Evolutionary conservation across 2,113 vertebrate genomes (phyloP), one percentile per base, ranked within the genome.

Genomic region (Petrocephalus zakoni): DNA sequence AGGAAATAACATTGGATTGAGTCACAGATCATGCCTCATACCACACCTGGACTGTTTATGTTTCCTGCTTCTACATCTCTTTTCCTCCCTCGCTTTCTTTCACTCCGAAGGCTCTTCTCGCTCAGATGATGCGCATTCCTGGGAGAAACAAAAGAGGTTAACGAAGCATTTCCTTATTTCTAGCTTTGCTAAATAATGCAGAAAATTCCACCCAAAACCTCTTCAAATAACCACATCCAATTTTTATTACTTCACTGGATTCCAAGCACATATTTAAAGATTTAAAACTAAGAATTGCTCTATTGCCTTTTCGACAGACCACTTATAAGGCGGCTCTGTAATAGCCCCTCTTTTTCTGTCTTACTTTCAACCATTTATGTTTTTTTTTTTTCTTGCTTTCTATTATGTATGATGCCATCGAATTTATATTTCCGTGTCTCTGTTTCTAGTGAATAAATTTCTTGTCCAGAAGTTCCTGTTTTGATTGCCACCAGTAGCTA

Each of bases 1-100:
- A 95, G 94, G 95, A 92, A 94, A 90, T 89, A 91, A 64, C 90
- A 94, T 94, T 94, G 93, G 94, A 95, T 95, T 93, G 94, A 93
- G 89, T 89, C 84, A 46, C 10, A 61, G 75, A 15, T 92, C 86
- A 53, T 90, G 92, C 93, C 92, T 89, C 85, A 88, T 93, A 91
- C 89, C 93, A 90, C 90, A 91, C 72, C 75, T 88, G 61, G 75
- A 91, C 89, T 81, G 91, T 91, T 89, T 93, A 90, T 85, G 91
- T 91, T 72, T 94, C 37, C 58, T 87, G 8, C 46, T 47, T 25
- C 8, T 47, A 13, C 5, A 11, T 37, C 22, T 58, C 11, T 56
- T 15, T 58, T 2, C 15, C 15, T 58, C 52, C 19, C 42, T 68
- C 58, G 49, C 19, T 72, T 13, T 72, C 58, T 72, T 47, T 72